Conservation (phyloP, 2,888 invertebrate genomes). For the Sacculina carcini region DNA sequence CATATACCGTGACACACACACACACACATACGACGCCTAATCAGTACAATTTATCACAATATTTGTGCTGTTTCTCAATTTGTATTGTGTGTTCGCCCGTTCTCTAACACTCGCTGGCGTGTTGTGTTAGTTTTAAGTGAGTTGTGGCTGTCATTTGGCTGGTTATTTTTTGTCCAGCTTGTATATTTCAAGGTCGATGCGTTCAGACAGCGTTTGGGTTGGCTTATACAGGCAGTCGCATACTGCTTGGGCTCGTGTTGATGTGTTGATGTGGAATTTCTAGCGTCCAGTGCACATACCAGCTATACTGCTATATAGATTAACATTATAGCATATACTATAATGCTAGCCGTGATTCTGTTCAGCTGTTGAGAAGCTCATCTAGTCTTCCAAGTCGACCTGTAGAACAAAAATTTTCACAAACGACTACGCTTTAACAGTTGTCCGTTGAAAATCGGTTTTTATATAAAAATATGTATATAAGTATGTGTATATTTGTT, state of each 20-base stretch:
- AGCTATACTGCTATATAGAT: not conserved
- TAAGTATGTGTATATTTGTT: not conserved
- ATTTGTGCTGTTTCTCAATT: no score
- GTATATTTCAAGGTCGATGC: no score
- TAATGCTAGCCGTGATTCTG: no score
- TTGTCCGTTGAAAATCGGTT: not conserved
- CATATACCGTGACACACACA: not conserved
- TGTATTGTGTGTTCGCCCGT: no score
- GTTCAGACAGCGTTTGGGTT: not conserved
- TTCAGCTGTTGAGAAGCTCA: no score
- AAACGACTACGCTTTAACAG: not conserved
- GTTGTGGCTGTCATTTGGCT: no score
- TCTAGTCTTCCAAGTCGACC: no score
- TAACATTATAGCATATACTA: not conserved
- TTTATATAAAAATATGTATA: no score
- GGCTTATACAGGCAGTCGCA: not conserved
- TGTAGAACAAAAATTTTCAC: no score
- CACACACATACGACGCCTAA: no score
- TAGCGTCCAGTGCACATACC: not conserved
- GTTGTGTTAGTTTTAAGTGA: not conserved
- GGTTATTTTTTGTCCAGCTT: no score
- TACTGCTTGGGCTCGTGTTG: not conserved
- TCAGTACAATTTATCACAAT: no score
- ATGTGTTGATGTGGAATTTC: not conserved
- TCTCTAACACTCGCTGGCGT: not conserved